phyloP scores from a whole-genome alignment of 2,888 invertebrate genomes.

The Eupithecia vulgata region DNA sequence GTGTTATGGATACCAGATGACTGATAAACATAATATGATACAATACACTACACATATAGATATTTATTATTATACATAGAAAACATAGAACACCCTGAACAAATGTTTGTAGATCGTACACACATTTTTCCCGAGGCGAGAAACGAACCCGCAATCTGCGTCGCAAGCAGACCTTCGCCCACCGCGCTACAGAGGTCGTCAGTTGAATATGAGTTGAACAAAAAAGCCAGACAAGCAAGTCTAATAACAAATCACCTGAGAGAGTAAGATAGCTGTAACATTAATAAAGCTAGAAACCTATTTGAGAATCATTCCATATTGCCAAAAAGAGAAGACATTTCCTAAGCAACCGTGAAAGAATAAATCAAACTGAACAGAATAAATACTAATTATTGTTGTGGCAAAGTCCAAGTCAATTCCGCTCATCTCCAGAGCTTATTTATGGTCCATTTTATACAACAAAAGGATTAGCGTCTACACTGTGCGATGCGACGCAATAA shows the following conservation, averaged over 20 bases:
- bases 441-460: slow-evolving; percentile 68
- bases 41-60: too few relatives aligned
- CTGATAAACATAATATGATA: too few relatives aligned
- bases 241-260: background rate
- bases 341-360: slow-evolving; percentile 39
- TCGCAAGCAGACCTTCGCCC: too few relatives aligned
- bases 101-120: too few relatives aligned
- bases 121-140: too few relatives aligned
- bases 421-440: slow-evolving; percentile 58
- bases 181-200: too few relatives aligned
- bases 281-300: background rate
- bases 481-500: slow-evolving; percentile 63
- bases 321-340: slow-evolving; percentile 31
- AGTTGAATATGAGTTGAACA: too few relatives aligned
- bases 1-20: too few relatives aligned
- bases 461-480: slow-evolving; percentile 61
- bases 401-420: slow-evolving; percentile 74
- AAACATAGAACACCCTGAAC: too few relatives aligned
- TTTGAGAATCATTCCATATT: background rate
- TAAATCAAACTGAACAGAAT: slow-evolving; percentile 67
- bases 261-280: background rate
- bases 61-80: too few relatives aligned
- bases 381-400: slow-evolving; percentile 72
- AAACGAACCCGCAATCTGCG: too few relatives aligned
- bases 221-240: background rate